These are phyloP conservation scores for Apoderus coryli DNA, from an alignment of 2,888 invertebrate genomes.

Conservation along the genomic window DNA sequence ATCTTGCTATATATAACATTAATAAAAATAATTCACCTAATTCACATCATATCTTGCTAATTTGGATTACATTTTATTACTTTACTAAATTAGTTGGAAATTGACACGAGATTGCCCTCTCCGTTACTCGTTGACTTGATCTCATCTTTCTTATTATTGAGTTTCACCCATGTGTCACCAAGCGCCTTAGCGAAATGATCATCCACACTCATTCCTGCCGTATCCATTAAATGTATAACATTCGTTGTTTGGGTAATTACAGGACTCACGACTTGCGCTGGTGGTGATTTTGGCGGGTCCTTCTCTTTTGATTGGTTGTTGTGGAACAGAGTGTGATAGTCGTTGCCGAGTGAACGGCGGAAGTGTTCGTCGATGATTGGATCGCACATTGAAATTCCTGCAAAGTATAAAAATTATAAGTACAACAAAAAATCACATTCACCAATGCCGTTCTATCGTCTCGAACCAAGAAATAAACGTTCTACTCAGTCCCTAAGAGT, in stretches of 20 bases:
- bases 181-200: slow-evolving; percentile 87
- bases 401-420: slow-evolving; percentile 15
- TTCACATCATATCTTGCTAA: too few relatives aligned
- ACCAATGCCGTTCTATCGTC: too few relatives aligned
- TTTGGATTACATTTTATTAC: too few relatives aligned
- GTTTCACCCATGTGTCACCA: slow-evolving; percentile 68
- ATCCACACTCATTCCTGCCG: slow-evolving; percentile 56
- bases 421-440: not conserved
- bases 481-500: not conserved
- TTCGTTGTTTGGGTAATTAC: too few relatives aligned
- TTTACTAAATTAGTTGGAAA: too few relatives aligned
- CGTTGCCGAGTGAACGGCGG: slow-evolving; percentile 75
- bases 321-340: slow-evolving; percentile 56
- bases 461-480: slow-evolving; percentile 1
- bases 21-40: too few relatives aligned
- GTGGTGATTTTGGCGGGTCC: slow-evolving; percentile 20
- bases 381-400: slow-evolving; percentile 69
- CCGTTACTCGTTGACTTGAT: slow-evolving; percentile 28
- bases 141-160: slow-evolving; percentile 49
- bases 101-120: slow-evolving; percentile 28
- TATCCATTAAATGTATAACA: slow-evolving; percentile 42
- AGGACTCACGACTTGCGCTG: slow-evolving; percentile 9
- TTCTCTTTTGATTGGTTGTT: slow-evolving; percentile 34
- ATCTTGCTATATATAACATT: too few relatives aligned
- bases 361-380: slow-evolving; percentile 94